phyloP scores from a whole-genome alignment of 2,888 invertebrate species.

The Leptinotarsa tumamoca region DNA sequence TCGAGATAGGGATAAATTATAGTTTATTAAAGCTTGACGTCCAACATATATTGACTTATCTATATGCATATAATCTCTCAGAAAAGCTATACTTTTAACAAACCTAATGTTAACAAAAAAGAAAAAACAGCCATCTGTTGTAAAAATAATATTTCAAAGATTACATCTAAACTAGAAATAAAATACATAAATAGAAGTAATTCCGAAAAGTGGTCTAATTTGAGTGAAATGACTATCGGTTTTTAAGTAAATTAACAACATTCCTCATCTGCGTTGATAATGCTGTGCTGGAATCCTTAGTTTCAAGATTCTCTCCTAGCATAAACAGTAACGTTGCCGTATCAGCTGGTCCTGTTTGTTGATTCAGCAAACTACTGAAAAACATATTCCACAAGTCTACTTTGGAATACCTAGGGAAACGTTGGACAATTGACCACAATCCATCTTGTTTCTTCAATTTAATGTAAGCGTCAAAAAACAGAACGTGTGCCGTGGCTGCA shows the following conservation, averaged over 20 bases:
- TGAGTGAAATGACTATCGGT: constrained; percentile 57
- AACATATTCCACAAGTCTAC: constrained; percentile 82
- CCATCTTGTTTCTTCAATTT: constrained; percentile 67
- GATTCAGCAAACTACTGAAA: constrained; percentile 84
- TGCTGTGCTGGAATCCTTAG: constrained; percentile 48
- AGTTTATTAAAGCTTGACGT: constrained; percentile 27
- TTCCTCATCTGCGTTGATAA: constrained; percentile 56
- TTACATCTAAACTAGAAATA: constrained; percentile 42
- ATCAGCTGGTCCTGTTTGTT: constrained; percentile 62
- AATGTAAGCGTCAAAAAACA: constrained; percentile 92
- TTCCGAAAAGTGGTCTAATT: constrained; percentile 36
- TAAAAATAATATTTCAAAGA: constrained; percentile 46
- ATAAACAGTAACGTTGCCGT: constrained; percentile 52
- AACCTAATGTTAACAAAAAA: constrained; percentile 44
- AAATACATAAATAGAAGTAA: constrained; percentile 43
- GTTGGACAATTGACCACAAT: constrained; percentile 61
- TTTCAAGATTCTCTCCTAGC: constrained; percentile 55
- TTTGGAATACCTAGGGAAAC: constrained; percentile 69
- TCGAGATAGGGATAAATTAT: constrained; percentile 9
- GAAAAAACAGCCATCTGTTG: constrained; percentile 44
- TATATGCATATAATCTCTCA: constrained; percentile 34
- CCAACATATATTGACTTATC: constrained; percentile 38
- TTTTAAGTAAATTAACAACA: constrained; percentile 60
- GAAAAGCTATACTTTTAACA: constrained; percentile 39
- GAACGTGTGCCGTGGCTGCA: constrained; percentile 87